Conservation (phyloP, 1,140 invertebrate species). For the Magallana angulata region DNA sequence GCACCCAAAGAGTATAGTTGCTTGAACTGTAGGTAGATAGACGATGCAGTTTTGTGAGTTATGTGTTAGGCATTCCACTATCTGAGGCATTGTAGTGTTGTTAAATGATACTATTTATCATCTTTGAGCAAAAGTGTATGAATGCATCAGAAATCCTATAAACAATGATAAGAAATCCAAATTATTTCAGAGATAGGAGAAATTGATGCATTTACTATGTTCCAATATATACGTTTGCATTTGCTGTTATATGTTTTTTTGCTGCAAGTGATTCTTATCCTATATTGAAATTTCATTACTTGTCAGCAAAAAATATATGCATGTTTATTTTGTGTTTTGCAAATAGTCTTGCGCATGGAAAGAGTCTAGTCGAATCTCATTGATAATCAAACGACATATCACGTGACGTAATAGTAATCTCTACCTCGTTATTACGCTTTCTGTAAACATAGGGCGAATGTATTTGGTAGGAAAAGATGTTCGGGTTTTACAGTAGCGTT, state of each 20-base stretch:
- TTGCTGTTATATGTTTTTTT: neutral
- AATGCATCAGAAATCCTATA: constrained; percentile 36
- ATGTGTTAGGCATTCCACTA: constrained; percentile 32
- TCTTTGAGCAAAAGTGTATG: neutral
- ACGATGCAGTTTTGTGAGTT: neutral
- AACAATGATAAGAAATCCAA: constrained; percentile 34
- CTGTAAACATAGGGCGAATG: constrained; percentile 23
- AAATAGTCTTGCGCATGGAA: constrained; percentile 32
- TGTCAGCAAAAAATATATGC: neutral
- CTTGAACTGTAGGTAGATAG: neutral
- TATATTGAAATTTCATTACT: neutral
- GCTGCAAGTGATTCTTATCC: neutral
- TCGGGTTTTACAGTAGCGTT: neutral
- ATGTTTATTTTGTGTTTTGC: neutral
- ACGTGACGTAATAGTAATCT: neutral
- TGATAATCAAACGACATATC: constrained; percentile 34
- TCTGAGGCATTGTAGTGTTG: constrained; percentile 14
- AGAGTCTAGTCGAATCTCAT: constrained; percentile 36
- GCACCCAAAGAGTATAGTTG: constrained; percentile 15
- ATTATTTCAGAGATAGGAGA: constrained; percentile 6
- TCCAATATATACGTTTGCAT: neutral
- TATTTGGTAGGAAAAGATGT: neutral
- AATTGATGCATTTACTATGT: constrained; percentile 25
- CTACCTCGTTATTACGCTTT: constrained; percentile 20
- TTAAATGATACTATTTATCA: constrained; percentile 28